Percentiles rank a stretch among this genome's conserved stretches.
Evolutionary conservation across 2,797 vertebrate species (phyloP).

Genomic region (Meriones psammophilus): DNA sequence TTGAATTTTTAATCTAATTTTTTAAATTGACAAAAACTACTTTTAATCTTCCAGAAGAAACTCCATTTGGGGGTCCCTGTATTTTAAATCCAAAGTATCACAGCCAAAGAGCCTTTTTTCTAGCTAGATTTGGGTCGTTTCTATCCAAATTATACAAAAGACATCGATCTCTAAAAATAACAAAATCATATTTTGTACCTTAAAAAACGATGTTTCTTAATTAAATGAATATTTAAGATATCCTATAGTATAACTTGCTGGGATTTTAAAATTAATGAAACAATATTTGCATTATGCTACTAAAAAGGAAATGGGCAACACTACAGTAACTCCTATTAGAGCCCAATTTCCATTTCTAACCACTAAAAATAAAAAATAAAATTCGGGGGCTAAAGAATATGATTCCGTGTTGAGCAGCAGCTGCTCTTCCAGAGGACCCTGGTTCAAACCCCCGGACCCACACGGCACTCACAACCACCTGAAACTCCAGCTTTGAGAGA

Average conservation of each 20-base stretch:
- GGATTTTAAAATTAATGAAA: conserved; percentile 30
- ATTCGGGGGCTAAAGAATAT: background rate
- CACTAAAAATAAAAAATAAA: background rate
- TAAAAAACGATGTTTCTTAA: background rate
- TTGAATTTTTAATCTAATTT: conserved; percentile 7
- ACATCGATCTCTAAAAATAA: conserved; percentile 13
- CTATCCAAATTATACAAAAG: conserved; percentile 34
- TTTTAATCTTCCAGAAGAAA: background rate
- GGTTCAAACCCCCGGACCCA: background rate
- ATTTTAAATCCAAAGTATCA: background rate
- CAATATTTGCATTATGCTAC: conserved; percentile 18
- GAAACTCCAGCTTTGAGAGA: background rate
- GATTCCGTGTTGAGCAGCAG: background rate
- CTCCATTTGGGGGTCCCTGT: background rate
- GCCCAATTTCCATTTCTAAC: background rate
- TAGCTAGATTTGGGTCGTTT: background rate
- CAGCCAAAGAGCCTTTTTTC: background rate
- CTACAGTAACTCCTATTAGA: background rate
- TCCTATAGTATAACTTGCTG: background rate
- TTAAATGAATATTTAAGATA: conserved; percentile 33
- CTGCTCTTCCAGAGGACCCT: background rate
- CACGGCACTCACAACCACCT: background rate
- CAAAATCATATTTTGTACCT: conserved; percentile 12
- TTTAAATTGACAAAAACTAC: background rate
- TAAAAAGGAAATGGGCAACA: background rate